phyloP scores from a whole-genome alignment of 2,113 vertebrate species.

The Chloropsis hardwickii region DNA sequence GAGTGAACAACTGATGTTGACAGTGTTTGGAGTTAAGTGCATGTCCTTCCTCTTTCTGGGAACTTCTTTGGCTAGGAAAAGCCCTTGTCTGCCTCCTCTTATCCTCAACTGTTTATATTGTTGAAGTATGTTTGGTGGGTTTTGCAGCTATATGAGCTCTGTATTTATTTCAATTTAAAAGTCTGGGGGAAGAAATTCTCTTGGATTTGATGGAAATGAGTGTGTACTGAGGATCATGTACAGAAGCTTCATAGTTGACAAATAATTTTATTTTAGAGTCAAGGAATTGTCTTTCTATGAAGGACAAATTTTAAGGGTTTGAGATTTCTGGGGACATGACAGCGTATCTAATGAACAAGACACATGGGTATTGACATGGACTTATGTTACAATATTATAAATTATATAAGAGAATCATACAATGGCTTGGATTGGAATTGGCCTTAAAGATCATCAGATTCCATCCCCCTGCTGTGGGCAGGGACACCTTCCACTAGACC shows the following conservation, averaged over 20 bases:
- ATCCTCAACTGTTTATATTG: fast-evolving
- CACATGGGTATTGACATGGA: not conserved
- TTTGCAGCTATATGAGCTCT: not conserved
- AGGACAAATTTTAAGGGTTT: not conserved
- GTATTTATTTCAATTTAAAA: not conserved
- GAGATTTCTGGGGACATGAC: not conserved
- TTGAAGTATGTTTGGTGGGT: not conserved
- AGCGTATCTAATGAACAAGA: not conserved
- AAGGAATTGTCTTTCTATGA: not conserved
- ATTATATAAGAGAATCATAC: not conserved
- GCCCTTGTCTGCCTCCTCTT: not conserved
- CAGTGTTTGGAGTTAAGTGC: not conserved
- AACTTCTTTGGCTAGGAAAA: not conserved
- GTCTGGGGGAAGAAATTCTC: not conserved
- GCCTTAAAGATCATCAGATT: fast-evolving
- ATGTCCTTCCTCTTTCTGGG: not conserved
- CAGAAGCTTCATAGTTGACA: not conserved
- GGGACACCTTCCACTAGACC: not conserved
- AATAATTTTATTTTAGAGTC: not conserved
- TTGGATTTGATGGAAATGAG: not conserved
- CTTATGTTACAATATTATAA: not conserved
- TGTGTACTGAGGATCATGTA: not conserved
- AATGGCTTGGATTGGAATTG: not conserved
- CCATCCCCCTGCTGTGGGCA: not conserved
- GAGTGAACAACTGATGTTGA: not conserved